Base-by-base conservation (phyloP, 2,888 invertebrate species). In the Drosophila leonis region DNA sequence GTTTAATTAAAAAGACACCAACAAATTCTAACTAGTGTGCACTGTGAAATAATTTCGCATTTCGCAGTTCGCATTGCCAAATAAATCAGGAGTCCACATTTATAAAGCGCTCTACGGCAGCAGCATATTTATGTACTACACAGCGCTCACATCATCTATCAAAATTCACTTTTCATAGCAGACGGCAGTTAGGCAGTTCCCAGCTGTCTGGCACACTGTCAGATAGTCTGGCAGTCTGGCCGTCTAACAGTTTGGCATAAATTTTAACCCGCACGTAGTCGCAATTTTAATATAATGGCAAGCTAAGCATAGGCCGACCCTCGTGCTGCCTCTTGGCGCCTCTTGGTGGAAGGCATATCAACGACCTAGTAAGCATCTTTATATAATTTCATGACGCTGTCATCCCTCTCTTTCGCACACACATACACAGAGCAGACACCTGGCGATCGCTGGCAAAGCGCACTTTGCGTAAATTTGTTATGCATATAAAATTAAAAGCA, bases 401-500 rank as follows among this genome's bases (percentile, higher is more conserved):
- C 90, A 75, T 72, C 33, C 64, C 49, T 65, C 62, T 61, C 65
- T 31, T 31, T 52, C 63, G 29, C 61, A 48, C 44, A 74, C 27
- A 37, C 1, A 56, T n/a, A 54, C 12, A 12, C n/a, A 35, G 51
- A 29, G 44, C 46, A 57, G 61, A 72, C 82, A 89, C 84, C 82
- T 89, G 84, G 56, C 82, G 77, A 75, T 88, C 73, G 59, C 44
- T 74, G 33, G 65, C 67, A 49, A 37, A 46, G 78, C 75, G 76
- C 75, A 79, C 86, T 90, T 88, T 80, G 71, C 86, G 82, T 80
- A 83, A 90, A 90, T 89, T 89, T 90, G 86, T 90, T 88, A 82
- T 90, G 86, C 86, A 88, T 82, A 88, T 90, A 83, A 90, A 90
- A 89, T 90, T 90, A 90, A 90, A 90, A 88, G 88, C 84, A 90